Base-by-base conservation (phyloP, 1,140 invertebrate genomes). In the Helicoverpa zea region DNA sequence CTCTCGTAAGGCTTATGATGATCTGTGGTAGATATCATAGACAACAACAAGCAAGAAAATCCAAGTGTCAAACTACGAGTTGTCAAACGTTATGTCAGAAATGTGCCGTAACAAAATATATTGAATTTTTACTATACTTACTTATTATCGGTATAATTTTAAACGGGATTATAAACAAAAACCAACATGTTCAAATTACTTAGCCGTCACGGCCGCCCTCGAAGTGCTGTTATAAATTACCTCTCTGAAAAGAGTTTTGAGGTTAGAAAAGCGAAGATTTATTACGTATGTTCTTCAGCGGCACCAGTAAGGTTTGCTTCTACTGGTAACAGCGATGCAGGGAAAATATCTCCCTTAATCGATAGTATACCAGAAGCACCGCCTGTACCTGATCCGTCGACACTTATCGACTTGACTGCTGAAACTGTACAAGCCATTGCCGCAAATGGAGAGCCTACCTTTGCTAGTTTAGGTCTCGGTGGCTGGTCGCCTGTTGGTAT, bases 381-480 rank as follows among this genome's bases (percentile, higher is more conserved):
- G 0, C 87, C 92, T 0, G 86, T 95, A 14, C 95, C 96, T 11
- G 92, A 95, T 73, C 79, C 83, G 2, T 49, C 92, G 0, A 87
- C 86, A 61, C 75, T 95, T 72, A 63, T 86, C 13, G 87, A 89
- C 30, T 80, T 92, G 16, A 86, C 90, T 23, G 89, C 90, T 23
- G 89, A 90, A 84, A 90, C 95, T 9, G 86, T 95, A 47, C 91
- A 95, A 30, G 89, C 95, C 29, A 74, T 96, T 13, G 90, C 96
- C 59, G 92, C 94, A 47, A 95, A 96, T 64, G 97, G 97, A 14
- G 98, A 99, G 92, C 96, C 97, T 4, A 96, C 97, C 0, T 97
- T 99, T 84, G 94, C 96, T 3, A 98, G 97, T 79, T 86, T 98
- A 58, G 98, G 98, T 9, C 94, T 99, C 9, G 98, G 97, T 16